A percentile compares a stretch with the other conserved stretches of the same genome.
phyloP scores from a whole-genome alignment of 2,113 vertebrate species.

The Dendropsophus ebraccatus region DNA sequence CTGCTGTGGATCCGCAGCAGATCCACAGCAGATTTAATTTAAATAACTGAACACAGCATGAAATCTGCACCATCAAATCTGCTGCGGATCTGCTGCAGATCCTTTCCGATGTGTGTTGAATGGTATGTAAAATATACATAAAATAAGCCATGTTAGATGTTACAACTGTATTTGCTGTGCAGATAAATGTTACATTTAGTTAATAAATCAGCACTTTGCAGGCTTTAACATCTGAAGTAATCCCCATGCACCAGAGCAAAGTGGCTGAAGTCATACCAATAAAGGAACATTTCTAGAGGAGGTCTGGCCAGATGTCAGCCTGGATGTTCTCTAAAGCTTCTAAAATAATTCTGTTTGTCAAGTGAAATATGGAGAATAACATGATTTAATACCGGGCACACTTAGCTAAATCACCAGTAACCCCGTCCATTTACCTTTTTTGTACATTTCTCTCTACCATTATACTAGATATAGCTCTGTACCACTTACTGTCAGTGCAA shows the following conservation, averaged over 20 bases:
- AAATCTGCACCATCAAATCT: too few relatives aligned
- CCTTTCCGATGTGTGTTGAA: not conserved
- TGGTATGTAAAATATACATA: not conserved
- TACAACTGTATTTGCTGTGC: not conserved
- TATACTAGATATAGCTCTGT: conserved; percentile 22
- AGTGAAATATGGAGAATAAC: not conserved
- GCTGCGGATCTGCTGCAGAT: too few relatives aligned
- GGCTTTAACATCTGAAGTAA: not conserved
- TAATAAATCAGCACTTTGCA: conserved; percentile 1
- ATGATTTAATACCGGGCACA: conserved; percentile 7
- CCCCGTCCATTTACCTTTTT: not conserved
- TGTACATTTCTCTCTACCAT: conserved; percentile 8
- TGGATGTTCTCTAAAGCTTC: conserved; percentile 30
- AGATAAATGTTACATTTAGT: not conserved
- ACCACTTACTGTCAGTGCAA: conserved; percentile 25
- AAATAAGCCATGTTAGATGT: not conserved
- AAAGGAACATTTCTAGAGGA: conserved; percentile 3
- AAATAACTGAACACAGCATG: too few relatives aligned
- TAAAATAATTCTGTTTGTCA: conserved; percentile 24
- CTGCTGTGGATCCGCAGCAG: too few relatives aligned
- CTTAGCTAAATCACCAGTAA: conserved; percentile 18
- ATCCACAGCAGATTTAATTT: too few relatives aligned
- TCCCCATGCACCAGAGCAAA: conserved; percentile 6
- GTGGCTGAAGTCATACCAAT: conserved; percentile 4
- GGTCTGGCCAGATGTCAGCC: not conserved